These are phyloP conservation scores for Liparis tanakae DNA, from an alignment of 2,797 vertebrate genomes.

Conservation along the genomic window DNA sequence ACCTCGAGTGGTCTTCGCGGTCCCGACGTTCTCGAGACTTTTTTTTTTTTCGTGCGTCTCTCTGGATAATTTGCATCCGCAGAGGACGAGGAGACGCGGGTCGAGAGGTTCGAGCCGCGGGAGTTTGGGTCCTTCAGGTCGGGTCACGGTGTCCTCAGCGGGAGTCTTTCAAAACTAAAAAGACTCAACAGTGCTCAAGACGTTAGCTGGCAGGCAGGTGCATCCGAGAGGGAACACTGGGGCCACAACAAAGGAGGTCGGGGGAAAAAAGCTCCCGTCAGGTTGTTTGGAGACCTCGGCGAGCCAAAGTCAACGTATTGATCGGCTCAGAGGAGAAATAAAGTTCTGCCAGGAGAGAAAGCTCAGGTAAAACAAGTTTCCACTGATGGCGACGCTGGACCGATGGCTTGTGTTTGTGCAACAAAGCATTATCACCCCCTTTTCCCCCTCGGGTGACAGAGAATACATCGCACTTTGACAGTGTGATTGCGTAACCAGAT, in stretches of 20 bases:
- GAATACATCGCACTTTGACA: not conserved
- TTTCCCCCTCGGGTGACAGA: too few species aligned
- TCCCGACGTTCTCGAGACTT: not conserved
- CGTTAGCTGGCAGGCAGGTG: not conserved
- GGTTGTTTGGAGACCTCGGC: not conserved
- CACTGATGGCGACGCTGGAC: not conserved
- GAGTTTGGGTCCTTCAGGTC: constrained; percentile 22
- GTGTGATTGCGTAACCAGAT: constrained; percentile 11
- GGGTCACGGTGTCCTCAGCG: not conserved
- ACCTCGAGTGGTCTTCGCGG: constrained; percentile 2
- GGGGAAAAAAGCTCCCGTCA: constrained; percentile 1
- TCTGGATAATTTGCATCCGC: not conserved
- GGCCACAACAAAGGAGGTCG: not conserved
- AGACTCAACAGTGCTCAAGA: not conserved
- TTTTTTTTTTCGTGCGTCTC: constrained; percentile 24
- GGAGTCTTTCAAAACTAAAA: not conserved
- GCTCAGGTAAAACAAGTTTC: too few species aligned
- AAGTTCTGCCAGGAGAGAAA: not conserved
- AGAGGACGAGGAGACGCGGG: not conserved
- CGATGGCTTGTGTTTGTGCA: not conserved
- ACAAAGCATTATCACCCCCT: too few species aligned
- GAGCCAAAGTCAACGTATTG: not conserved
- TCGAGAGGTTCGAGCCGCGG: constrained; percentile 12
- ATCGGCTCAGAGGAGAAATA: not conserved
- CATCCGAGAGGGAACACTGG: not conserved